These are phyloP conservation scores for Pelecanoides urinatrix DNA, from an alignment of 2,113 vertebrate species.

Conservation along the genomic window DNA sequence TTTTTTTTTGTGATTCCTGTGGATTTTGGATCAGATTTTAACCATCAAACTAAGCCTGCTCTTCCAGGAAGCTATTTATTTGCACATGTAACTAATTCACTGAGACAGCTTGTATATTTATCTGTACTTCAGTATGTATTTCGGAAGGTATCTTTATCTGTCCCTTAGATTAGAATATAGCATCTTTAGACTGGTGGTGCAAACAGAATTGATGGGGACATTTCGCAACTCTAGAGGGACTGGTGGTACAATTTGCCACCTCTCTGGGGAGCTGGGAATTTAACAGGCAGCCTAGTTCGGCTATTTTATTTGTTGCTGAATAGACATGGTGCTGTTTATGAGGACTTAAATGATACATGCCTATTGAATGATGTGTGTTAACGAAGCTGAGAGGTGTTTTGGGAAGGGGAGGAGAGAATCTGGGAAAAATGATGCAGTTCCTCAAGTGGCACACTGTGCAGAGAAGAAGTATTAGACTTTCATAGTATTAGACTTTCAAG, in stretches of 20 bases:
- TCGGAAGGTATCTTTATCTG: constrained; percentile 29
- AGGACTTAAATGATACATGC: not conserved
- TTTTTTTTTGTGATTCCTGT: not conserved
- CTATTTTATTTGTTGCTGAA: not conserved
- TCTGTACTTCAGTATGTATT: constrained; percentile 1
- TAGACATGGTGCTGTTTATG: not conserved
- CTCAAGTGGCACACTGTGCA: not conserved
- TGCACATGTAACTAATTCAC: constrained; percentile 24
- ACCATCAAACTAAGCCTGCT: not conserved
- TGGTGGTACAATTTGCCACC: not conserved
- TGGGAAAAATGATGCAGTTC: not conserved
- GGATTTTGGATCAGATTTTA: constrained; percentile 15
- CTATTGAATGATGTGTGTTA: not conserved
- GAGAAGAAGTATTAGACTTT: not conserved
- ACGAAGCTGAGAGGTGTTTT: not conserved
- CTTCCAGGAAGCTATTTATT: constrained; percentile 40
- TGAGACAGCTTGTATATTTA: constrained; percentile 33
- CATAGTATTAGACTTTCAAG: not conserved
- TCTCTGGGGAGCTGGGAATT: not conserved
- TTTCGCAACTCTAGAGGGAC: not conserved
- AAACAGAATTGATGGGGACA: not conserved
- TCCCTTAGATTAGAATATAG: not conserved
- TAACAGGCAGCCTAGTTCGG: not conserved
- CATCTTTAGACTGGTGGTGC: not conserved
- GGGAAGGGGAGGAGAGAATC: not conserved